These are phyloP conservation scores for Euleptes europaea DNA, from an alignment of 2,113 vertebrate species.

Conservation along the genomic window DNA sequence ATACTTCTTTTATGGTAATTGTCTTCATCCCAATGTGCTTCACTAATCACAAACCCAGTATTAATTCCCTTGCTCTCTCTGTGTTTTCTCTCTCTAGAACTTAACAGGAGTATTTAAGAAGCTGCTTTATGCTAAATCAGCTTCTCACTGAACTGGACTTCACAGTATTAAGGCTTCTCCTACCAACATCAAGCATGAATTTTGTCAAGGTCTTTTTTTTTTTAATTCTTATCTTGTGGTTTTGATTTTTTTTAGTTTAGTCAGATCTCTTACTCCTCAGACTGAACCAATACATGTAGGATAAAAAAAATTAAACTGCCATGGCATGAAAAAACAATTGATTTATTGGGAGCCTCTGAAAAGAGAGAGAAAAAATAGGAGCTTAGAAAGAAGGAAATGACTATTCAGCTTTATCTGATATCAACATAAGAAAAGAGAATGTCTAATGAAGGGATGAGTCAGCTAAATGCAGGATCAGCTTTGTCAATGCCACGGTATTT, in stretches of 20 bases:
- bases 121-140: background rate
- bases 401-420: conserved; percentile 17
- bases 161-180: too few relatives aligned
- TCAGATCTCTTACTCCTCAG: background rate
- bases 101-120: background rate
- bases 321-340: background rate
- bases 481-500: conserved; percentile 23
- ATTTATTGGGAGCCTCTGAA: background rate
- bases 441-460: conserved; percentile 33
- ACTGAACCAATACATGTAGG: background rate
- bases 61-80: too few relatives aligned
- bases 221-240: accelerated
- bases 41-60: too few relatives aligned
- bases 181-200: too few relatives aligned
- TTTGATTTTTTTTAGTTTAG: background rate
- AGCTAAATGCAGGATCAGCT: conserved; percentile 37
- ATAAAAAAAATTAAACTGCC: background rate
- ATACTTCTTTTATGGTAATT: too few relatives aligned
- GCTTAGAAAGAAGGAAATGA: background rate
- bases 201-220: too few relatives aligned
- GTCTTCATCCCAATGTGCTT: too few relatives aligned
- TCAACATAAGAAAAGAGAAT: conserved; percentile 23
- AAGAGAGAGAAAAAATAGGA: background rate
- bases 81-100: too few relatives aligned
- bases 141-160: too few relatives aligned